Base-by-base conservation (phyloP, 1,140 invertebrate genomes). In the Vanessa atalanta region DNA sequence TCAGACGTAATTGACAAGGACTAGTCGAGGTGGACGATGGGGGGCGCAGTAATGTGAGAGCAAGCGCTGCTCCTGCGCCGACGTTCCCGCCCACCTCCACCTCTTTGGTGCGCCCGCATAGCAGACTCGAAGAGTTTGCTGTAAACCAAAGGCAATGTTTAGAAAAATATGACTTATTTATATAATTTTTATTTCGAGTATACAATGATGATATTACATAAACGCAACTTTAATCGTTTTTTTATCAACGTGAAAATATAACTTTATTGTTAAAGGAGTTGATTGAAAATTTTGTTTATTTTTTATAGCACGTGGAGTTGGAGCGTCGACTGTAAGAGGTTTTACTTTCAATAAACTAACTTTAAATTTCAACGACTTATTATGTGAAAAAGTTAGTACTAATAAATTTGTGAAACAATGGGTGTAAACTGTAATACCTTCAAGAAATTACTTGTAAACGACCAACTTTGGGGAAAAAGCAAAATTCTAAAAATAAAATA, bases 31-130 rank as follows among this genome's bases (percentile, higher is more conserved):
- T 68, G 8, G 84, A 74, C 9, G 80, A 57, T 47, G 83, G 79
- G 7, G 89, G 84, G 15, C 87, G 82, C 26, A 88, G 82, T 20
- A 90, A 77, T 16, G 88, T 85, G 14, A 91, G 80, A 15, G 90
- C 90, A 2, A 91, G 77, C 0, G 89, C 89, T 20, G 87, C 81
- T 26, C 88, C 87, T 5, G 87, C 84, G 69, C 86, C 85, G n/a
- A 76, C 76, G 64, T 77, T 83, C 23, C 79, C 76, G 11, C 90
- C 89, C 55, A 92, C 75, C 75, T 91, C 89, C 64, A 90, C 82
- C 77, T 89, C 86, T 66, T 88, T 88, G 37, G 83, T 89, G 47
- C 83, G 81, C 68, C 90, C 90, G 76, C 90, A 92, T 83, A 92
- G 85, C 68, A 92, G 83, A 77, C 89, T 91, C 67, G 89, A 90